Base-by-base conservation (phyloP, 2,113 vertebrate genomes). In the Seriola rivoliana region DNA sequence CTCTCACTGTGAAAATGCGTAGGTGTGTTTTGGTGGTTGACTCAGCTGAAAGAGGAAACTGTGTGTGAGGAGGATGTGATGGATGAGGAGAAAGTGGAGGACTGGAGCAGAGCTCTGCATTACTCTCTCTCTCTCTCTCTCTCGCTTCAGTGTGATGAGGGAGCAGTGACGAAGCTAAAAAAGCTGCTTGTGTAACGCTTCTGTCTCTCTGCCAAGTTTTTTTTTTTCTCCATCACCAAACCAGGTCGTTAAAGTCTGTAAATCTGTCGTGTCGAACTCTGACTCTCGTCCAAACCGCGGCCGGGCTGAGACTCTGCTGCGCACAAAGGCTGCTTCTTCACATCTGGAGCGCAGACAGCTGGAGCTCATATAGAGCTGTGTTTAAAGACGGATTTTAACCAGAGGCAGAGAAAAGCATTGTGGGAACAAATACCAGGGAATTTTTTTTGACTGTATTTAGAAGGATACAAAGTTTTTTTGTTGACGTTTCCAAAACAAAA, bases 151-250 rank as follows among this genome's bases (percentile, higher is more conserved):
- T 0, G 44, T 29, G 36, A 36, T 13, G 38, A 78, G 55, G 60
- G 68, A 59, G 60, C 8, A 25, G 10, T 75, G 77, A 68, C 5
- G 16, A 65, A 58, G 82, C 67, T 29, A 19, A 11, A 65, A 80
- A 16, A 55, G 29, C 63, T 46, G 85, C 52, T 87, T 82, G 55
- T 85, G 40, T 78, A 89, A 87, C 75, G 3, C 50, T 58, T 60
- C 67, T 68, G 25, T 0, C 50, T 66, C 38, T 32, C n/a, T n/a
- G 81, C 84, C 81, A 84, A 60, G 29, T 76, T 7, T 14, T 63
- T 48, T 59, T 76, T 40, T 29, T 78, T 72, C 40, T 29, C 1
- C 36, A 52, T 29, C 21, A 11, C 36, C 29, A 40, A 52, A 75
- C 46, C 58, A 13, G 71, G 25, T 23, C 72, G 23, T 55, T 74